Percentiles rank a stretch among this genome's conserved stretches.
These are phyloP conservation scores for Orchestes rusci DNA, from an alignment of 2,888 invertebrate species.

Conservation along the genomic window DNA sequence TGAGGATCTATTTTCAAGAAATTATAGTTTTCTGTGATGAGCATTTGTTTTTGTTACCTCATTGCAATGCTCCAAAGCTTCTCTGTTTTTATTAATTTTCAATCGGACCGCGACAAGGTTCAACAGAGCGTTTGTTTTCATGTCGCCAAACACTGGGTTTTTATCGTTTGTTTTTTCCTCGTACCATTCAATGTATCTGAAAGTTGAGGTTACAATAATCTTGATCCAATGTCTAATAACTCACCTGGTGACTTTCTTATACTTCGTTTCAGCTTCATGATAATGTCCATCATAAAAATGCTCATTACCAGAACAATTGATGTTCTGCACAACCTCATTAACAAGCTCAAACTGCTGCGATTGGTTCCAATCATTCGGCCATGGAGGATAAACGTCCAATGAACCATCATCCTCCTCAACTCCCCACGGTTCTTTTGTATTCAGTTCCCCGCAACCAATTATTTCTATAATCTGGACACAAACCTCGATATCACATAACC, in stretches of 20 bases:
- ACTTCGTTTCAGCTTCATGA: constrained; percentile 63
- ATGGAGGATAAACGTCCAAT: constrained; percentile 64
- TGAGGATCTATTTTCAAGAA: too few relatives aligned
- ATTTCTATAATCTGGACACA: constrained; percentile 58
- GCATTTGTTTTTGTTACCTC: too few relatives aligned
- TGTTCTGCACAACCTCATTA: constrained; percentile 47
- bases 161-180: constrained; percentile 27
- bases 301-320: constrained; percentile 68
- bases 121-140: constrained; percentile 51
- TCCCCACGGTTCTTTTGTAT: constrained; percentile 55
- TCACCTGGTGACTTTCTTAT: constrained; percentile 56
- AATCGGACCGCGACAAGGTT: constrained; percentile 71
- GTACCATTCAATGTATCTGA: constrained; percentile 59
- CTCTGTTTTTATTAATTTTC: constrained; percentile 55
- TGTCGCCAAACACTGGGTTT: constrained; percentile 31
- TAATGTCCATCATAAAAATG: constrained; percentile 56
- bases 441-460: constrained; percentile 66
- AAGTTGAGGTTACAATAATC: constrained; percentile 26
- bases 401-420: constrained; percentile 64
- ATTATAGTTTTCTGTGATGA: too few relatives aligned
- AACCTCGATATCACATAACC: too few relatives aligned
- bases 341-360: constrained; percentile 31
- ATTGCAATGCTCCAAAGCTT: constrained; percentile 57
- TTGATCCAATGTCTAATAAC: too few relatives aligned
- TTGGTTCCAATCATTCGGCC: constrained; percentile 65